phyloP scores from a whole-genome alignment of 2,797 vertebrate species.

The Parambassis ranga region DNA sequence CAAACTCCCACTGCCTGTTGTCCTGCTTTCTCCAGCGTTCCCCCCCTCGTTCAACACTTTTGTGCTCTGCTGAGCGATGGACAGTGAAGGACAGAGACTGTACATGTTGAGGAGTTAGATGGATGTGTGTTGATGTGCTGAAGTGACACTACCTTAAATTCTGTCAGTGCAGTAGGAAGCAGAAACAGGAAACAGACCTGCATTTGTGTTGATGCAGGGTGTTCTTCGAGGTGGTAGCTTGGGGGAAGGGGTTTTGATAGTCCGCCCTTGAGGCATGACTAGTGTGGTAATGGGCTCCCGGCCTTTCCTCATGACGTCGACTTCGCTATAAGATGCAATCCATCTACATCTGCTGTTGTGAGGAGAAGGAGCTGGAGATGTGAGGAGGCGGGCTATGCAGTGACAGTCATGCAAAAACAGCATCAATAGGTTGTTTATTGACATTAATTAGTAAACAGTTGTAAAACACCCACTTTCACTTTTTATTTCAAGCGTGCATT shows the following conservation, averaged over 20 bases:
- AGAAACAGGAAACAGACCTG: slow-evolving; percentile 5
- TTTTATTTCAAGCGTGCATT: slow-evolving; percentile 9
- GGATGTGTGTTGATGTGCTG: background rate
- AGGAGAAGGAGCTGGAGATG: slow-evolving; percentile 9
- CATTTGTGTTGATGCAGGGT: slow-evolving; percentile 4
- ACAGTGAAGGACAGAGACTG: background rate
- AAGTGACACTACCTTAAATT: slow-evolving; percentile 13
- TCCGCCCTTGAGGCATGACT: slow-evolving; percentile 71
- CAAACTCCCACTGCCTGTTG: slow-evolving; percentile 9
- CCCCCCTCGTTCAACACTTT: background rate
- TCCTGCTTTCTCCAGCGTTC: background rate
- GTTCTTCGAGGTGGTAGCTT: slow-evolving; percentile 15
- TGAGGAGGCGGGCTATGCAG: background rate
- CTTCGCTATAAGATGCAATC: slow-evolving; percentile 37
- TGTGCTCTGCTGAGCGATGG: background rate
- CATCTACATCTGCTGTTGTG: slow-evolving; percentile 38
- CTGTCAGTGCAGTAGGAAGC: background rate
- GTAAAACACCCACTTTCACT: slow-evolving; percentile 2
- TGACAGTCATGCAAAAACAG: background rate
- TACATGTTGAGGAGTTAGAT: background rate
- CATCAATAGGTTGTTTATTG: background rate
- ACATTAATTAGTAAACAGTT: too few species aligned
- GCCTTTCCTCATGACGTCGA: slow-evolving; percentile 27
- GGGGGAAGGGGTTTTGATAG: slow-evolving; percentile 9
- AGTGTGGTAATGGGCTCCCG: slow-evolving; percentile 57